Evolutionary conservation across 1,140 invertebrate species (phyloP).

Genomic region (Drosophila parvula): DNA sequence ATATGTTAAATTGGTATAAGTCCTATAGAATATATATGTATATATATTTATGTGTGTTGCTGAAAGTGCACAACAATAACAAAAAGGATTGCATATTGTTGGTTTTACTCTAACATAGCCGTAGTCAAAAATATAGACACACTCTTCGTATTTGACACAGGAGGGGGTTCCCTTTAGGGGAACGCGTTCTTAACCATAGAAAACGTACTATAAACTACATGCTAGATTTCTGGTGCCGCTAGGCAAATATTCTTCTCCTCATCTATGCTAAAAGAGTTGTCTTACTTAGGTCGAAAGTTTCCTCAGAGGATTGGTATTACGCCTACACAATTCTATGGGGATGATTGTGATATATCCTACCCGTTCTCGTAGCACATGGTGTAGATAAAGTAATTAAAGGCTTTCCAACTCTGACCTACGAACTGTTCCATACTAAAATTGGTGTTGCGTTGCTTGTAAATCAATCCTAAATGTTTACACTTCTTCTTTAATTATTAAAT

Average conservation of each 20-base stretch:
- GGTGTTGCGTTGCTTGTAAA: constrained; percentile 72
- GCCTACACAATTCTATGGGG: constrained; percentile 54
- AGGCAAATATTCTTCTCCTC: too few relatives aligned
- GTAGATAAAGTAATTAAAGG: constrained; percentile 81
- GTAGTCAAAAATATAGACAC: constrained; percentile 64
- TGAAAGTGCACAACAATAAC: constrained; percentile 51
- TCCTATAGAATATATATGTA: constrained; percentile 34
- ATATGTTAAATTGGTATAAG: constrained; percentile 32
- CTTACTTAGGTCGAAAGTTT: constrained; percentile 22
- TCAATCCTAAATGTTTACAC: constrained; percentile 54
- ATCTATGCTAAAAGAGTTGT: constrained; percentile 34
- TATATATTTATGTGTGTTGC: constrained; percentile 41
- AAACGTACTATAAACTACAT: constrained; percentile 14
- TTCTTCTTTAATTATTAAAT: constrained; percentile 41
- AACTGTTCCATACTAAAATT: constrained; percentile 59
- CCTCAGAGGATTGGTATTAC: constrained; percentile 25
- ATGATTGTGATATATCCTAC: constrained; percentile 50
- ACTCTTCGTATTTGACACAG: constrained; percentile 66
- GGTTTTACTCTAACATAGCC: constrained; percentile 50
- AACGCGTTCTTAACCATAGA: constrained; percentile 49
- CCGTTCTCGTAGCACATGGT: constrained; percentile 40
- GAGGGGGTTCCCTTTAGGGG: constrained; percentile 18
- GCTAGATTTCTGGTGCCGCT: neutral
- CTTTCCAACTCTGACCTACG: constrained; percentile 47
- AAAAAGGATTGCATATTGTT: constrained; percentile 15